Evolutionary conservation across 2,888 invertebrate genomes (phyloP).

Genomic region (Lithophane leautieri): DNA sequence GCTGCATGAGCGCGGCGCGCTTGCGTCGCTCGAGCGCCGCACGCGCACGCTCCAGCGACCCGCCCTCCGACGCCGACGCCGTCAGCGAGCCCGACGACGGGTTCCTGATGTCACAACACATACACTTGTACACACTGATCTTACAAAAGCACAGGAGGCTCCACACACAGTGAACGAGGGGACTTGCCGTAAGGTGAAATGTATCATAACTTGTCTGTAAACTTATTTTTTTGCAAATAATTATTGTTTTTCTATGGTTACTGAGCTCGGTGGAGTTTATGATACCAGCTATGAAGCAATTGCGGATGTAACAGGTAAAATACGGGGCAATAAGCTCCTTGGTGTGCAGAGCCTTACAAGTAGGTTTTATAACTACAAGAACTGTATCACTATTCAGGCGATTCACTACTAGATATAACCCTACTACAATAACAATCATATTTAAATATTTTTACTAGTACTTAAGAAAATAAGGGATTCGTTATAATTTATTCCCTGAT

Average conservation of each 20-base stretch:
- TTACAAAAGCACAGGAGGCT: neutral
- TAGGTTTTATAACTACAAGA: neutral
- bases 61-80: constrained; percentile 95
- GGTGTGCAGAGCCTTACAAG: constrained; percentile 25
- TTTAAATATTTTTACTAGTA: neutral
- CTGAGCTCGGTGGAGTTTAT: neutral
- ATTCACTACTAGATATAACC: neutral
- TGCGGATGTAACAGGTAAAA: no score
- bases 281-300: neutral
- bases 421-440: constrained; percentile 7
- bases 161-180: neutral
- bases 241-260: neutral
- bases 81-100: constrained; percentile 95
- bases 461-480: neutral
- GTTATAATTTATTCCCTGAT: neutral
- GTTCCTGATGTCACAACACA: constrained; percentile 91
- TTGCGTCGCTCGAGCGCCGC: constrained; percentile 91
- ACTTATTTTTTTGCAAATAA: neutral
- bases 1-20: constrained; percentile 70
- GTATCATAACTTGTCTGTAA: neutral
- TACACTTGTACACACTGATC: neutral
- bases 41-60: constrained; percentile 96
- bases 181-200: neutral
- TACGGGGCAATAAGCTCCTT: no score
- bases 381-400: neutral